Evolutionary conservation across 2,113 vertebrate genomes (phyloP), one percentile per base, ranked within the genome.

Genomic region (Elanoides forficatus): DNA sequence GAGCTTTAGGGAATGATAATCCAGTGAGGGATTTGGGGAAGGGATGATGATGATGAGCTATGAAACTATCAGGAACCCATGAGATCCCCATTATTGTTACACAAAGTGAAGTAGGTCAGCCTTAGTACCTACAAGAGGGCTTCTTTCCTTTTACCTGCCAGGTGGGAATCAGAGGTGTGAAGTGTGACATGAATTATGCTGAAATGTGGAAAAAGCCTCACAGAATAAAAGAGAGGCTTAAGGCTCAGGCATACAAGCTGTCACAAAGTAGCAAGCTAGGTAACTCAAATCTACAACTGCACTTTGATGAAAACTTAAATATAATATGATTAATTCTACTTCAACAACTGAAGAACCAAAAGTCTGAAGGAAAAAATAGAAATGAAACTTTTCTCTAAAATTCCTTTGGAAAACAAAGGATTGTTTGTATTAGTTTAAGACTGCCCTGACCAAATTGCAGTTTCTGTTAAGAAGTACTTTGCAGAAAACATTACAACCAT

Each of bases 251-350:
- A 17, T 53, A 17, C 22, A 27, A n/a, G 14, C 73, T 90, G 75
- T 70, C 45, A 66, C 19, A 30, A 90, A 59, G 59, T 70, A 66
- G 52, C 19, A 71, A 81, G n/a, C 13, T 88, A 81, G 38, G 59
- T 71, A 96, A 89, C n/a, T 81, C 27, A 83, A 88, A 90, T 70
- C 47, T 86, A n/a, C 5, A 21, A 62, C 14, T 59, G 32, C 18
- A n/a, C 67, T 88, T 94, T 86, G 88, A 95, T 91, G 68, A 95
- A 95, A 96, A 92, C 59, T 90, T 95, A 86, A 93, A 92, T 78
- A 78, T 62, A 74, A 47, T 66, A 78, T 91, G 15, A 91, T 81
- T 86, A 92, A 88, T 96, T 95, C 88, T 91, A 26, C 45, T 95
- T 95, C 53, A 88, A 81, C 59, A 43, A 38, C 29, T 56, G 52